Base-by-base conservation (phyloP, 2,888 invertebrate genomes). In the Lasioglossum zephyrum region DNA sequence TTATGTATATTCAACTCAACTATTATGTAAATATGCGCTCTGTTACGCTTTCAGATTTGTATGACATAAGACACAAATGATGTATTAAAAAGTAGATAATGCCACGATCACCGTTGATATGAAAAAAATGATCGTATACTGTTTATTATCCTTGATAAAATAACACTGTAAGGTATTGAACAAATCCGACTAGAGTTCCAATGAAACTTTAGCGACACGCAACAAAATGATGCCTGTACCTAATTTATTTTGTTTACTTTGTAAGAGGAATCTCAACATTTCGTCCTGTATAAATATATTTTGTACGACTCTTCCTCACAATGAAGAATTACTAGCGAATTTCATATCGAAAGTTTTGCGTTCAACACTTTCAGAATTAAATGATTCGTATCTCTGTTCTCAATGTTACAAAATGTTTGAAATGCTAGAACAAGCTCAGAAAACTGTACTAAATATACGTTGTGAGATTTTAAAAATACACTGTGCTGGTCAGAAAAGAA, bases 351-450 rank as follows among this genome's bases (percentile, higher is more conserved):
- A 87, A 76, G 87, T 93, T 49, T 80, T 94, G 70, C 87, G 85
- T 39, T 41, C 90, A 1, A 72, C 89, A 0, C 75, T 75, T 13
- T 77, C 87, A 3, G 91, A 93, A 49, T 75, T 92, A 6, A 82
- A 83, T 3, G 90, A 92, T 22, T 89, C 93, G 4, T 91, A 92
- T 5, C 73, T 94, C 31, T 94, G 94, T 82, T 70, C 85, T 8
- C 88, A 87, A 86, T 94, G 94, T 78, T 93, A 92, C 73, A 91
- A 92, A 82, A 87, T 93, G 16, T 94, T 94, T 72, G 89, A 90
- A 85, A 92, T 92, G 85, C 88, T 94, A 39, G 93, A 94, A 76
- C 92, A 94, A 81, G 93, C 94, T 2, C 93, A 93, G 57, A 91
- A 91, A 87, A 93, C 92, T 8, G 93, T 91, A 18, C 77, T 88